phyloP scores from a whole-genome alignment of 2,113 vertebrate genomes.

The Myrmophylax atrothorax region DNA sequence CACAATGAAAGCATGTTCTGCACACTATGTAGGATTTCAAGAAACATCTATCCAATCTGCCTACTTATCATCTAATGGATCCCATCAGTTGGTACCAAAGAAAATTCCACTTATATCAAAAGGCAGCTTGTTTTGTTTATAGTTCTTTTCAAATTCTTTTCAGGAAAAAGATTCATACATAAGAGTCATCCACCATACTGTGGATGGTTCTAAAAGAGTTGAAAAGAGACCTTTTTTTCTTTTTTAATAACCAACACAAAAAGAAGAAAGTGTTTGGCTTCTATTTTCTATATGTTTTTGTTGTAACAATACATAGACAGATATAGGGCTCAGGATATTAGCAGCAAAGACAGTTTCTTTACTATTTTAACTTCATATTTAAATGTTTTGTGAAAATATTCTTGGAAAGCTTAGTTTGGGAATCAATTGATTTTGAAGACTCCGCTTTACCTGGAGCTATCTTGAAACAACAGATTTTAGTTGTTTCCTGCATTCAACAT shows the following conservation, averaged over 20 bases:
- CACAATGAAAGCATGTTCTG: conserved; percentile 69
- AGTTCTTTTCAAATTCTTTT: neutral
- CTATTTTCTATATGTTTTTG: neutral
- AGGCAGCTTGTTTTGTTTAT: neutral
- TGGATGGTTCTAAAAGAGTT: neutral
- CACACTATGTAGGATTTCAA: conserved; percentile 66
- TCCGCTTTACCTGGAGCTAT: conserved; percentile 40
- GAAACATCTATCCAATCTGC: conserved; percentile 64
- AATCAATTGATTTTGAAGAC: neutral
- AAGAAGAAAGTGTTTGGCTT: neutral
- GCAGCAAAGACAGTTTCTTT: neutral
- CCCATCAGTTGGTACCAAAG: neutral
- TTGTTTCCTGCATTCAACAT: neutral
- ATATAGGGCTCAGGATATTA: neutral
- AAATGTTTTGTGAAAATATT: neutral
- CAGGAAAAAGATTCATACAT: neutral
- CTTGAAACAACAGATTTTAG: conserved; percentile 20
- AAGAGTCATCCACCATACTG: neutral
- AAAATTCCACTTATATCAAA: neutral
- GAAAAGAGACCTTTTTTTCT: neutral
- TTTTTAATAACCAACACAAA: neutral
- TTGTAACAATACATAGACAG: neutral
- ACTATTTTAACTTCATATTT: neutral
- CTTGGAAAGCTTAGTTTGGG: neutral
- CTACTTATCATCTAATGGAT: conserved; percentile 5